These are phyloP conservation scores for Zosterops borbonicus DNA, from an alignment of 2,113 vertebrate species.

Conservation along the genomic window DNA sequence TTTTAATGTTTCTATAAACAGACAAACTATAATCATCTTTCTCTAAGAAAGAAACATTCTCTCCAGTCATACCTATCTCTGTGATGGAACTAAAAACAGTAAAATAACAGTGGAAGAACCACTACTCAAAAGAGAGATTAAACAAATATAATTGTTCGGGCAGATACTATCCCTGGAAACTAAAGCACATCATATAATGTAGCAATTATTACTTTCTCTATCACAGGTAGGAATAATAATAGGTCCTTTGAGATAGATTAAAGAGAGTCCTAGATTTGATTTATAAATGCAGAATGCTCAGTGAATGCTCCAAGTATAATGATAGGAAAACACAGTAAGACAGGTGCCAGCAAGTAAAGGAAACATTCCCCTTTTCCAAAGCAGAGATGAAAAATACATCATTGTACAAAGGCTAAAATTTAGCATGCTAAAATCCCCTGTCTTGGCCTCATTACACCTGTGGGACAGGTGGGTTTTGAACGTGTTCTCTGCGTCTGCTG, in stretches of 20 bases:
- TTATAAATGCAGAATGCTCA: not conserved
- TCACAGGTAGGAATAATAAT: not conserved
- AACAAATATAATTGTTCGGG: not conserved
- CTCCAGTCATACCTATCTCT: not conserved
- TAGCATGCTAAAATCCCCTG: fast-evolving
- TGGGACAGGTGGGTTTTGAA: not conserved
- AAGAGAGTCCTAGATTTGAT: not conserved
- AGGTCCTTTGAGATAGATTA: not conserved
- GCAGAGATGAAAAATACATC: not conserved
- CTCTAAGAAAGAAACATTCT: not conserved
- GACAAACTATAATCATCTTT: not conserved
- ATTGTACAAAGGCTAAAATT: not conserved
- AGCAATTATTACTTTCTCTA: not conserved
- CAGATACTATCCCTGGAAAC: not conserved
- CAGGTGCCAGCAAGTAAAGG: not conserved
- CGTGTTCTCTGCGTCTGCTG: not conserved
- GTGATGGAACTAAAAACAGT: not conserved
- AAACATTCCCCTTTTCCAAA: not conserved
- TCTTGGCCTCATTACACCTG: not conserved
- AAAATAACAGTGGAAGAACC: not conserved
- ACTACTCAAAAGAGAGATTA: not conserved
- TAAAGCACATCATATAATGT: not conserved
- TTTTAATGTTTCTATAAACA: slow-evolving; percentile 1
- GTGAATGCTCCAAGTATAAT: not conserved
- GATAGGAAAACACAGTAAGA: not conserved